phyloP scores from a whole-genome alignment of 2,888 invertebrate species.

The Thyatira batis region DNA sequence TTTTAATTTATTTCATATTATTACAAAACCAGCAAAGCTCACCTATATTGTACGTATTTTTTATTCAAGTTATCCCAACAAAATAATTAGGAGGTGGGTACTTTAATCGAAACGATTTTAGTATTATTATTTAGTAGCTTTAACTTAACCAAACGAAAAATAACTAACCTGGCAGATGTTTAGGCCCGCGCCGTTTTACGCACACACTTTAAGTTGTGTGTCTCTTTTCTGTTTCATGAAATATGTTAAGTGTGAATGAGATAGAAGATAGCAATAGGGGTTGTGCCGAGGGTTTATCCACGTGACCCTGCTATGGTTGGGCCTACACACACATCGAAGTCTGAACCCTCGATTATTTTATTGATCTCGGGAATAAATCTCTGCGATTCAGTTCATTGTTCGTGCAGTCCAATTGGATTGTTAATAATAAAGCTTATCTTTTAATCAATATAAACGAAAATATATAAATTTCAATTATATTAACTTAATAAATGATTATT shows the following conservation, averaged over 20 bases:
- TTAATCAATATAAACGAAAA: too few relatives aligned
- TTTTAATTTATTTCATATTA: too few relatives aligned
- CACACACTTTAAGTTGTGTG: slow-evolving; percentile 38
- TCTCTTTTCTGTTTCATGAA: slow-evolving; percentile 27
- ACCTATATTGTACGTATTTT: not conserved
- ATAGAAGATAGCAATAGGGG: slow-evolving; percentile 61
- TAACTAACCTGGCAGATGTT: slow-evolving; percentile 76
- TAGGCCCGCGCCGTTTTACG: slow-evolving; percentile 57
- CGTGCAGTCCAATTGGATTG: slow-evolving; percentile 26
- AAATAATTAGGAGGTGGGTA: slow-evolving; percentile 20
- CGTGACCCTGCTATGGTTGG: slow-evolving; percentile 62
- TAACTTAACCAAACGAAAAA: slow-evolving; percentile 64
- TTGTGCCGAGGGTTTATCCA: slow-evolving; percentile 66
- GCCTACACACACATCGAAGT: slow-evolving; percentile 51
- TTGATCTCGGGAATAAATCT: slow-evolving; percentile 67
- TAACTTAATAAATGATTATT: too few relatives aligned
- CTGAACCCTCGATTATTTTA: slow-evolving; percentile 67
- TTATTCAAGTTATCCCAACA: not conserved
- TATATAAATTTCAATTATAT: too few relatives aligned
- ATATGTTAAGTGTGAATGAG: slow-evolving; percentile 35
- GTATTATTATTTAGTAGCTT: slow-evolving; percentile 56
- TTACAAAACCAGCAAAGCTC: too few relatives aligned
- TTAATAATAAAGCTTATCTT: slow-evolving; percentile 19
- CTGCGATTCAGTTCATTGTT: slow-evolving; percentile 43
- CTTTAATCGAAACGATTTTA: slow-evolving; percentile 39